Evolutionary conservation across 2,797 vertebrate species (phyloP).

Genomic region (Scolopax rusticola): DNA sequence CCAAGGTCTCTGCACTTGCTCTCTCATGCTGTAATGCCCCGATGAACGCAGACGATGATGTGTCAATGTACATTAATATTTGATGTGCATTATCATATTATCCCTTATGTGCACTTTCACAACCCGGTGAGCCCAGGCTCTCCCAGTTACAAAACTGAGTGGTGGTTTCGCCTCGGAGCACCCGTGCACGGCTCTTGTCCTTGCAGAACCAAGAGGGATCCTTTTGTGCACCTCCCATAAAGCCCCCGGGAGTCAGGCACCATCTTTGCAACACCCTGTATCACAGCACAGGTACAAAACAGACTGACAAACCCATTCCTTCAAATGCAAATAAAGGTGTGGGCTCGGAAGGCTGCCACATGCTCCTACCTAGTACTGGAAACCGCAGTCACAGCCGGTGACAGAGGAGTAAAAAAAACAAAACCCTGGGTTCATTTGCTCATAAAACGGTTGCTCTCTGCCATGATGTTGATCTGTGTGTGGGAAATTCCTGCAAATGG

Average conservation of each 20-base stretch:
- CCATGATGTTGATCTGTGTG: not conserved
- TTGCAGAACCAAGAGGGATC: not conserved
- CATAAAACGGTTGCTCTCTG: not conserved
- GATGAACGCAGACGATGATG: constrained; percentile 74
- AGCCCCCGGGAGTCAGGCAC: not conserved
- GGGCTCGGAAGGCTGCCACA: not conserved
- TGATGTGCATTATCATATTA: constrained; percentile 85
- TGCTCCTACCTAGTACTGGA: constrained; percentile 35
- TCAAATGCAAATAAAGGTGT: not conserved
- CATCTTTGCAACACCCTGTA: not conserved
- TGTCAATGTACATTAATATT: constrained; percentile 87
- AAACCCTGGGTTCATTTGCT: not conserved
- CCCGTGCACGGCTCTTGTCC: not conserved
- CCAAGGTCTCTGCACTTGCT: not conserved
- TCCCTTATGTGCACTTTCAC: constrained; percentile 79
- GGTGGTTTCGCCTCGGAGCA: constrained; percentile 4
- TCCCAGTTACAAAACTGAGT: constrained; percentile 3
- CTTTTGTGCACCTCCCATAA: constrained; percentile 8
- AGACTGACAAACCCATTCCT: constrained; percentile 7
- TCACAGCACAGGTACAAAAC: constrained; percentile 32
- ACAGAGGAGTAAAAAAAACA: not conserved
- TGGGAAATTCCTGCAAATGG: not conserved
- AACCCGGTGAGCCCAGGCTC: constrained; percentile 52
- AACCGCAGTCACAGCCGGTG: not conserved
- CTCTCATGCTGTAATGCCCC: constrained; percentile 73